Percentiles rank a stretch among this genome's conserved stretches.
Evolutionary conservation across 2,797 vertebrate genomes (phyloP).

Genomic region (Knipowitschia caucasica): DNA sequence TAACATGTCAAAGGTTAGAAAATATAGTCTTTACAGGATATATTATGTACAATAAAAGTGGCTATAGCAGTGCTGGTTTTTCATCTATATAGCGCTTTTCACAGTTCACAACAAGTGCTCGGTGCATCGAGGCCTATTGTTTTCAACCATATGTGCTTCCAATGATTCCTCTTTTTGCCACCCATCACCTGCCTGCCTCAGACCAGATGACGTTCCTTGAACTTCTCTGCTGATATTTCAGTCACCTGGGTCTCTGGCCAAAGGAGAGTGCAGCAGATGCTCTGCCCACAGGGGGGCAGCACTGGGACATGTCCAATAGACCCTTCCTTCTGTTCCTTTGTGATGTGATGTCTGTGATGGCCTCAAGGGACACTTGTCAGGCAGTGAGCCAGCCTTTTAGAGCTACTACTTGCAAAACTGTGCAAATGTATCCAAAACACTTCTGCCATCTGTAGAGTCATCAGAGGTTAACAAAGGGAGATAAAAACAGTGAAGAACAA

Average conservation of each 20-base stretch:
- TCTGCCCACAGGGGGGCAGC: slow-evolving; percentile 64
- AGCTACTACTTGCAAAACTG: slow-evolving; percentile 59
- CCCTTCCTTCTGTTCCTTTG: slow-evolving; percentile 74
- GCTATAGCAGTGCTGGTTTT: too few species aligned
- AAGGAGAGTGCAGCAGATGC: slow-evolving; percentile 79
- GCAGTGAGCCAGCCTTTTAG: slow-evolving; percentile 49
- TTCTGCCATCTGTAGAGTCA: slow-evolving; percentile 11
- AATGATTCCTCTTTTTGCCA: not conserved
- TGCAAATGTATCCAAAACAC: slow-evolving; percentile 37
- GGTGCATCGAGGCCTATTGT: too few species aligned
- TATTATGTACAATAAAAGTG: too few species aligned
- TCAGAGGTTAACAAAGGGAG: not conserved
- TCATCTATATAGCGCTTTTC: too few species aligned
- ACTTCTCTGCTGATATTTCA: slow-evolving; percentile 74
- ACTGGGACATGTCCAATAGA: slow-evolving; percentile 75
- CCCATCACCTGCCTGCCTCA: slow-evolving; percentile 4
- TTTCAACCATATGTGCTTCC: not conserved
- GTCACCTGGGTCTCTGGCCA: slow-evolving; percentile 70
- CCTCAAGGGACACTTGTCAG: slow-evolving; percentile 62
- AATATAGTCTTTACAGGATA: too few species aligned
- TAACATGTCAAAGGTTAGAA: too few species aligned
- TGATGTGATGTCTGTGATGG: slow-evolving; percentile 67
- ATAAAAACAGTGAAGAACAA: not conserved
- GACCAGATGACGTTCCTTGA: slow-evolving; percentile 57
- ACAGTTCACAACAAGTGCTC: too few species aligned